Conservation (phyloP, 2,888 invertebrate genomes). For the Sisyra terminalis region DNA sequence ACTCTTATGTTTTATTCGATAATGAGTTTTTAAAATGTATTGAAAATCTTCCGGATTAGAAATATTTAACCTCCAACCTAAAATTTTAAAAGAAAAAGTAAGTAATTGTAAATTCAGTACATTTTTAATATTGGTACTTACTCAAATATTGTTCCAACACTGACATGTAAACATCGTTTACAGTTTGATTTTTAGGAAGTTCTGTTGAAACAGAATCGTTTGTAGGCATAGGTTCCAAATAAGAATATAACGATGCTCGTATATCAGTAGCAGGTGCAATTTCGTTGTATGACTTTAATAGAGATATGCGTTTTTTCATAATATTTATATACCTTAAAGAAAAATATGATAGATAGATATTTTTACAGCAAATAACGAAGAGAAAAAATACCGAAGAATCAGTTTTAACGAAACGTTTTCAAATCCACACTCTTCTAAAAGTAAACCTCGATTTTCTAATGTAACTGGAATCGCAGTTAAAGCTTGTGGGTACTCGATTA, state of each 20-base stretch:
- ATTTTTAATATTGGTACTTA: too few relatives aligned
- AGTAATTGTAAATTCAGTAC: too few relatives aligned
- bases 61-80: constrained; percentile 24
- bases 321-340: constrained; percentile 21
- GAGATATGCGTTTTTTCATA: constrained; percentile 21
- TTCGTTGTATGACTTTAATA: constrained; percentile 24
- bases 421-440: constrained; percentile 44
- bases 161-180: constrained; percentile 20
- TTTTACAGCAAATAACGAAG: constrained; percentile 28
- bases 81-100: too few relatives aligned
- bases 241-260: constrained; percentile 20
- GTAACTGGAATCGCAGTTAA: constrained; percentile 37
- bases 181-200: constrained; percentile 15
- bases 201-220: constrained; percentile 11
- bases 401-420: constrained; percentile 18
- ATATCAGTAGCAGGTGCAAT: constrained; percentile 27
- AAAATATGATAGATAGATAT: constrained; percentile 23
- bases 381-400: constrained; percentile 27
- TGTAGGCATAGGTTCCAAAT: constrained; percentile 17
- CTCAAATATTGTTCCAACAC: constrained; percentile 20
- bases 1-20: constrained; percentile 26
- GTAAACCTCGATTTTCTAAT: constrained; percentile 41
- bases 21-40: constrained; percentile 23
- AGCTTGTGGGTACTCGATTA: constrained; percentile 35
- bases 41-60: constrained; percentile 22